These are phyloP conservation scores for Pantelozetes paolii DNA, from an alignment of 2,888 invertebrate species.

Conservation along the genomic window DNA sequence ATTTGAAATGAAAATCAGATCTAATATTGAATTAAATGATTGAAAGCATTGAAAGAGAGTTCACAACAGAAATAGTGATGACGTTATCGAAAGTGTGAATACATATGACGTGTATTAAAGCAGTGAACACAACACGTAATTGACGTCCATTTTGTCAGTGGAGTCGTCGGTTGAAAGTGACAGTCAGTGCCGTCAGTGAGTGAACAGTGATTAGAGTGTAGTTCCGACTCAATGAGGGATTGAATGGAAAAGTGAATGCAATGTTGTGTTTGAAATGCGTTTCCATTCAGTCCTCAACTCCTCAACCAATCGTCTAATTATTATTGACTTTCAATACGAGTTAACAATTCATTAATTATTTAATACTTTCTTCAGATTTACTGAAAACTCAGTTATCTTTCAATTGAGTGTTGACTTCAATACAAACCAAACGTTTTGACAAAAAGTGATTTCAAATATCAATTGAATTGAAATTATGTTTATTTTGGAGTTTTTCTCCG, in stretches of 20 bases:
- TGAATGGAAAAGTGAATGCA: too few relatives aligned
- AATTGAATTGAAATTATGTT: too few relatives aligned
- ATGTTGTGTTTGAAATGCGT: too few relatives aligned
- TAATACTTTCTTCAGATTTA: too few relatives aligned
- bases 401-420: not conserved
- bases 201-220: not conserved
- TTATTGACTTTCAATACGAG: too few relatives aligned
- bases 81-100: not conserved
- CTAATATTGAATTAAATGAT: too few relatives aligned
- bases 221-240: too few relatives aligned
- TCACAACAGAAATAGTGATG: not conserved
- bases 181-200: not conserved
- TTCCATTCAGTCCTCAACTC: too few relatives aligned
- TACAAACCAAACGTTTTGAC: slow-evolving; percentile 4
- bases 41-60: not conserved
- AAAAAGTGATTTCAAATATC: too few relatives aligned
- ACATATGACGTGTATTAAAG: slow-evolving; percentile 11
- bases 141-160: slow-evolving; percentile 11
- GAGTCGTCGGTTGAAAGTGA: not conserved
- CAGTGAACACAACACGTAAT: not conserved
- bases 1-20: too few relatives aligned
- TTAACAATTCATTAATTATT: too few relatives aligned
- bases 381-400: not conserved
- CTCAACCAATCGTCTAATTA: too few relatives aligned
- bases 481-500: slow-evolving; percentile 93